phyloP scores from a whole-genome alignment of 1,140 invertebrate species.

The Hyles vespertilio region DNA sequence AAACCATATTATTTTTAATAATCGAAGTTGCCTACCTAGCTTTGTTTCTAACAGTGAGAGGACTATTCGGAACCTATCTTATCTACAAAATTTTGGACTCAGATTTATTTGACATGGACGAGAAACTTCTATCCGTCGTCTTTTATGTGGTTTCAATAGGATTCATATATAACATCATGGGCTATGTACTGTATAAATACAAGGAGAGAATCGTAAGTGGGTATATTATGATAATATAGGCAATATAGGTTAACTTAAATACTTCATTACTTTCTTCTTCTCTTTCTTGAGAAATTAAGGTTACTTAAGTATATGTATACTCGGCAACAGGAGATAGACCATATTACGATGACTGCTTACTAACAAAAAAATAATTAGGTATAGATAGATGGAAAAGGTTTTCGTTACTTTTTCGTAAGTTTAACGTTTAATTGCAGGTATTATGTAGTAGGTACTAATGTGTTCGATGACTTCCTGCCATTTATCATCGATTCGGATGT shows the following conservation, averaged over 20 bases:
- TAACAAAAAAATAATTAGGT: no score
- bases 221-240: constrained; percentile 1
- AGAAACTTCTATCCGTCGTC: constrained; percentile 45
- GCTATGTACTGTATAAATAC: constrained; percentile 61
- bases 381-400: no score
- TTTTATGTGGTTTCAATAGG: constrained; percentile 51
- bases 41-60: constrained; percentile 45
- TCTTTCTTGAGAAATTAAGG: constrained; percentile 6
- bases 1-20: constrained; percentile 37
- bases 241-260: no score
- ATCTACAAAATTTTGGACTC: constrained; percentile 44
- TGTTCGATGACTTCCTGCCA: no score
- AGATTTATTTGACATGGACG: constrained; percentile 47
- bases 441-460: no score
- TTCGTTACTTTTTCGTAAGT: no score
- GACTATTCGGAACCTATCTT: constrained; percentile 46
- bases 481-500: no score
- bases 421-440: no score
- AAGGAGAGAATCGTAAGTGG: constrained; percentile 54
- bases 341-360: no score
- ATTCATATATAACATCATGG: constrained; percentile 54
- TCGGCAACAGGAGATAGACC: no score
- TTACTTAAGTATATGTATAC: no score
- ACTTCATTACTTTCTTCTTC: no score
- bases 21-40: constrained; percentile 50